Evolutionary conservation across 2,113 vertebrate genomes (phyloP).

Genomic region (Platanista minor): DNA sequence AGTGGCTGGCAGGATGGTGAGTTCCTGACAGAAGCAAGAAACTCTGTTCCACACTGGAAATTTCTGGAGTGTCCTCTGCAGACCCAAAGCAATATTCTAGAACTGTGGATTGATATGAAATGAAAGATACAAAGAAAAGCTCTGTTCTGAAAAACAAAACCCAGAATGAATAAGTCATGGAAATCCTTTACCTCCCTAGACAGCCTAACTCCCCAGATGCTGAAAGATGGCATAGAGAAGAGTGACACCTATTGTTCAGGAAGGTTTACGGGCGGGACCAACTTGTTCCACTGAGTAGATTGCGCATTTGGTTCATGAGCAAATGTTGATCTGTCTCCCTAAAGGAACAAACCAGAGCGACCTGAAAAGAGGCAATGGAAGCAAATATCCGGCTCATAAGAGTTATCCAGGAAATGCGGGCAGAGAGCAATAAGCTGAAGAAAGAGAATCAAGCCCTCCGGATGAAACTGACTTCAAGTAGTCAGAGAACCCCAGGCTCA

Average conservation of each 20-base stretch:
- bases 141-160: constrained; percentile 86
- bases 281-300: rapidly evolving
- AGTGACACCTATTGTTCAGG: constrained; percentile 68
- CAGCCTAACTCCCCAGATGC: constrained; percentile 65
- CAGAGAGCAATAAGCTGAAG: constrained; percentile 89
- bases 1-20: rapidly evolving
- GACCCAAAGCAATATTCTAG: background rate
- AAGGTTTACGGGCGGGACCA: constrained; percentile 43
- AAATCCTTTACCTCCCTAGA: constrained; percentile 65
- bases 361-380: constrained; percentile 80
- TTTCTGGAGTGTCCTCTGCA: background rate
- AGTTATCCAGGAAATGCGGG: constrained; percentile 88
- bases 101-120: constrained; percentile 60
- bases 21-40: background rate
- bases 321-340: background rate
- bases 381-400: constrained; percentile 81
- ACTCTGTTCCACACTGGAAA: background rate
- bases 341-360: background rate
- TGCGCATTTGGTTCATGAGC: constrained; percentile 29
- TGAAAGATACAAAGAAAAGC: constrained; percentile 35
- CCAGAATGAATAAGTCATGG: constrained; percentile 91
- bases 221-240: constrained; percentile 83
- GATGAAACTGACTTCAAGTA: constrained; percentile 72
- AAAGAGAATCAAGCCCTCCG: constrained; percentile 87
- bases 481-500: background rate